Conservation (phyloP, 92 coral and sea anemone genomes). For the Meandrina meandrites region DNA sequence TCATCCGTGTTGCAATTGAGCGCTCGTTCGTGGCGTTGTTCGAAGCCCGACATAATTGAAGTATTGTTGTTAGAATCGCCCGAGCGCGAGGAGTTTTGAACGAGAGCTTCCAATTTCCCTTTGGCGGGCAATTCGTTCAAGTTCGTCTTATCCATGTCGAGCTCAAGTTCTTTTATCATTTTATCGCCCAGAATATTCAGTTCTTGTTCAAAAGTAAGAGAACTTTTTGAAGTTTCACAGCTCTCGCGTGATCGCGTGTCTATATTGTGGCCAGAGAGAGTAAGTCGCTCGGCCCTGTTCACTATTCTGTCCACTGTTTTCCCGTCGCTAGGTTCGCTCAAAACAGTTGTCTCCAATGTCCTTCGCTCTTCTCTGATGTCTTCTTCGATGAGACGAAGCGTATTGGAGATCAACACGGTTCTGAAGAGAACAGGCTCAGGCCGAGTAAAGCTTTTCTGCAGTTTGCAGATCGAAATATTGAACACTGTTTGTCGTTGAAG, state of each 20-base stretch:
- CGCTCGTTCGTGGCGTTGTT: slow-evolving; percentile 26
- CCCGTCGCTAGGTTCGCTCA: slow-evolving; percentile 43
- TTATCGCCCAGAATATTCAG: slow-evolving; percentile 75
- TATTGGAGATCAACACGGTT: slow-evolving; percentile 95
- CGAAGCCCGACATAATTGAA: background rate
- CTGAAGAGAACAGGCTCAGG: slow-evolving; percentile 90
- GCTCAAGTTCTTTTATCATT: slow-evolving; percentile 75
- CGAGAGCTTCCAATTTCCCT: slow-evolving; percentile 13
- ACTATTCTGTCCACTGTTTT: slow-evolving; percentile 29
- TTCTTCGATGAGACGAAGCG: slow-evolving; percentile 84
- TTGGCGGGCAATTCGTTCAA: slow-evolving; percentile 25
- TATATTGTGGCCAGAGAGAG: slow-evolving; percentile 23
- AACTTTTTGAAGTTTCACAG: slow-evolving; percentile 37
- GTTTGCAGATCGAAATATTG: slow-evolving; percentile 94
- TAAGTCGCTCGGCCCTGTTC: slow-evolving; percentile 15
- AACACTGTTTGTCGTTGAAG: slow-evolving; percentile 96
- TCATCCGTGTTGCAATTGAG: slow-evolving; percentile 40
- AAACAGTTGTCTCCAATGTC: slow-evolving; percentile 39
- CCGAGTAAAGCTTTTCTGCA: slow-evolving; percentile 78
- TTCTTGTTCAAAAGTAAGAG: slow-evolving; percentile 72
- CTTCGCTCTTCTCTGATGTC: slow-evolving; percentile 86
- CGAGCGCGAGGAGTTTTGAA: slow-evolving; percentile 23
- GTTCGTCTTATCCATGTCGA: slow-evolving; percentile 28
- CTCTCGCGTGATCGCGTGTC: slow-evolving; percentile 70
- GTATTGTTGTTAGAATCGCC: slow-evolving; percentile 68